Evolutionary conservation across 1,140 invertebrate species (phyloP), one percentile per base, ranked within the genome.

Genomic region (Scylla paramamosain): DNA sequence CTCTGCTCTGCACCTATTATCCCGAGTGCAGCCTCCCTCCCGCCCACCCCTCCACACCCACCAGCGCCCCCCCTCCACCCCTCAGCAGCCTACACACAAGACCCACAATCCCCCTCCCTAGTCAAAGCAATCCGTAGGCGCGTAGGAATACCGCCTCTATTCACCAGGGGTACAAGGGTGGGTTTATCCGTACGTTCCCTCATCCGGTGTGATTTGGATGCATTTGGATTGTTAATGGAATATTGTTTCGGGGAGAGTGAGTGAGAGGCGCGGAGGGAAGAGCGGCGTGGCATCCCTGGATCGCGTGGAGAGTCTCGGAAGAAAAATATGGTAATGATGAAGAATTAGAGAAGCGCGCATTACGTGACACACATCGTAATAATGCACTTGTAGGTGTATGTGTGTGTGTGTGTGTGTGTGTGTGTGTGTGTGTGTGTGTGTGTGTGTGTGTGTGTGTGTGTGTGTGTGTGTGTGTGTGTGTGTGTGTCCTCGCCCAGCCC

Each of bases 191-290:
- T 28, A n/a, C 45, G 28, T 45, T 31, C 2, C 45, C 25, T 93
- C 93, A 89, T 95, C 94, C 89, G 16, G 0, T 25, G 94, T n/a
- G 94, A 91, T 91, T 59, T 28, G 31, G 59, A 91, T 95, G 94
- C 94, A 95, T 95, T 95, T 95, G 48, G 94, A 59, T 91, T 84
- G 94, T 95, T 95, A 95, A 95, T 95, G 94, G 94, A 95, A 95
- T 95, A 95, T 95, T 95, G 94, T 95, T 92, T 95, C 94, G 52
- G 52, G 94, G 39, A 89, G 31, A 48, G 28, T 67, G 87, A 52
- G 10, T 4, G 77, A 52, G 32, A 52, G 93, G 86, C 48, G 46
- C 28, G 45, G 20, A 8, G 52, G 20, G 84, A 52, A 25, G 45
- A 4, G 84, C 3, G 45, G 84, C 29, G 31, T 25, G 88, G 31